Percentiles rank a stretch among this genome's conserved stretches.
These are phyloP conservation scores for Tetramorium bicarinatum DNA, from an alignment of 2,888 invertebrate species.

Conservation along the genomic window DNA sequence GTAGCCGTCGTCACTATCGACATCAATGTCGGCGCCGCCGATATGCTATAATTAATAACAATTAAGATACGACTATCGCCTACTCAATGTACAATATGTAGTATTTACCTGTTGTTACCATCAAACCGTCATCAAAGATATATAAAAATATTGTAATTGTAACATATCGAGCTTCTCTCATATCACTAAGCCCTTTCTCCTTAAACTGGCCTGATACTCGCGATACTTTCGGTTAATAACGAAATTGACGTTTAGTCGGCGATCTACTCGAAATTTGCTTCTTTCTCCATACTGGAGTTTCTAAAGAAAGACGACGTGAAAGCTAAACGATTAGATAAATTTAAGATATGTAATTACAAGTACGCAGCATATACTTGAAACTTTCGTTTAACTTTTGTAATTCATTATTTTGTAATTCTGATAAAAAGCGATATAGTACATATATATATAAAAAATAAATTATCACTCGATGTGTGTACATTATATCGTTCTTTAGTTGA, in stretches of 20 bases:
- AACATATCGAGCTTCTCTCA: slow-evolving; percentile 74
- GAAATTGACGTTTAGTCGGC: slow-evolving; percentile 16
- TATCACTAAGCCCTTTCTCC: slow-evolving; percentile 37
- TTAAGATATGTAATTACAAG: slow-evolving; percentile 19
- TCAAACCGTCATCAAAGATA: slow-evolving; percentile 86
- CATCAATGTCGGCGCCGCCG: slow-evolving; percentile 70
- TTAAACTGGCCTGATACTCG: slow-evolving; percentile 24
- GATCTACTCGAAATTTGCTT: slow-evolving; percentile 16
- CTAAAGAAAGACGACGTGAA: slow-evolving; percentile 17
- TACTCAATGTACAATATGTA: slow-evolving; percentile 87
- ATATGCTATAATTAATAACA: slow-evolving; percentile 80
- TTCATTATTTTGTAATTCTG: slow-evolving; percentile 43
- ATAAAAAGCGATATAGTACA: slow-evolving; percentile 33
- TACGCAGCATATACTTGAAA: slow-evolving; percentile 22
- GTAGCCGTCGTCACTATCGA: slow-evolving; percentile 69
- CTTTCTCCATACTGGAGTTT: slow-evolving; percentile 22
- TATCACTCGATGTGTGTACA: slow-evolving; percentile 25
- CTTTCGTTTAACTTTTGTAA: slow-evolving; percentile 38
- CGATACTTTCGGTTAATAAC: slow-evolving; percentile 11
- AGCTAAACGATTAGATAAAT: background rate
- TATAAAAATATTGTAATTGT: slow-evolving; percentile 86
- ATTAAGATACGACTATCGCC: slow-evolving; percentile 86
- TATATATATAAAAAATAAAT: slow-evolving; percentile 37
- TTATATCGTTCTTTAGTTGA: slow-evolving; percentile 24
- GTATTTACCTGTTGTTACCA: slow-evolving; percentile 87